These are phyloP conservation scores for Autographa pulchrina DNA, from an alignment of 2,888 invertebrate genomes.

Conservation along the genomic window DNA sequence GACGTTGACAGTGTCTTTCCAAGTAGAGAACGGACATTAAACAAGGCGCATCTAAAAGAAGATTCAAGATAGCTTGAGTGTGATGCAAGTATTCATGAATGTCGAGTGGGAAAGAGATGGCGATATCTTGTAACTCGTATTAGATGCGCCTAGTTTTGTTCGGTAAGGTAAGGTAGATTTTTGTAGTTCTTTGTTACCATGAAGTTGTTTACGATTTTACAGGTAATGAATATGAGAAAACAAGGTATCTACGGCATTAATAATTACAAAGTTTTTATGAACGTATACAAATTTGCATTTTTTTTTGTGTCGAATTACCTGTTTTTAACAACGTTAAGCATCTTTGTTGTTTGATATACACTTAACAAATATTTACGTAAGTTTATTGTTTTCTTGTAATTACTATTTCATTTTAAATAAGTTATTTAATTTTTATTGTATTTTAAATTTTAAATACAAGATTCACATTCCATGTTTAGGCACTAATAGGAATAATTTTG, in stretches of 20 bases:
- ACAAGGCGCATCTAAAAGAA: not conserved
- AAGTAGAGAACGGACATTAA: not conserved
- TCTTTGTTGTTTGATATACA: no score
- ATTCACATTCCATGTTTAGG: not conserved
- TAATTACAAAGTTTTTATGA: no score
- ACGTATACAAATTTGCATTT: no score
- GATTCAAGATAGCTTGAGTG: not conserved
- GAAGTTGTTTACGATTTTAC: no score
- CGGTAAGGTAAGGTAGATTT: not conserved
- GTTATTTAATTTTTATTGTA: no score
- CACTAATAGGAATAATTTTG: not conserved
- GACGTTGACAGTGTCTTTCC: no score
- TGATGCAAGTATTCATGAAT: not conserved
- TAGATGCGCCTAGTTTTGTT: not conserved
- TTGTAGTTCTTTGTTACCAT: not conserved
- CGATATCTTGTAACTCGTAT: not conserved
- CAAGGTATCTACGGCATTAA: no score
- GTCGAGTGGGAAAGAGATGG: not conserved
- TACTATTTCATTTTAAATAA: not conserved
- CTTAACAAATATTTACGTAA: not conserved
- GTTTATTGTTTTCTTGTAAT: not conserved
- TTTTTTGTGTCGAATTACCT: no score
- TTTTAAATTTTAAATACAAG: not conserved
- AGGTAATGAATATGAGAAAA: no score
- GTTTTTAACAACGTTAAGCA: no score